Evolutionary conservation across 2,888 invertebrate genomes (phyloP), one percentile per base, ranked within the genome.

Genomic region (Argyresthia goedartella): DNA sequence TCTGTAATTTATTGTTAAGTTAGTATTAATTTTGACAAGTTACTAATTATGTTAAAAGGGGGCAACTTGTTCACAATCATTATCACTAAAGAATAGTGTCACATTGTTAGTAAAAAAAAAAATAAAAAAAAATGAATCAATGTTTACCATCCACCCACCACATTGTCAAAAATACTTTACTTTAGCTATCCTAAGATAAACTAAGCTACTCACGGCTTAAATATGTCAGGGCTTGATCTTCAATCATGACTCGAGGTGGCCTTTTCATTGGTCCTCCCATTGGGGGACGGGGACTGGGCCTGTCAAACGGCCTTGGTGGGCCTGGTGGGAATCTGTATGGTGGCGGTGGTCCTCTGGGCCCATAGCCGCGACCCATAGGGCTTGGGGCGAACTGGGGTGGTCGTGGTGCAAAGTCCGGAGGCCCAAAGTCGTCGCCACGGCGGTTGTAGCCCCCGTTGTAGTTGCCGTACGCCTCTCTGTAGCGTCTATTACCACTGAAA

Each of bases 381-480:
- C 14, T 8, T 8, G 15, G 15, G 16, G 44, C 33, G 34, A 25
- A 41, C 1, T 0, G 48, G 13, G 36, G 14, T 3, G 14, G 35
- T 0, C 15, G 36, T 6, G 36, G 36, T 3, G 14, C 15, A 1
- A 14, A 9, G 14, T 9, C 9, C 10, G 48, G 48, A 1, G 14
- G 36, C 2, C 47, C 47, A 6, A 11, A 16, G 10, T 16, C 14
- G 14, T 14, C 15, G 1, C 51, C 45, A 8, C 13, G 33, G 13
- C 11, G 35, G 3, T 9, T 16, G 34, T 52, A 52, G 1, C 52
- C 52, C 14, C 77, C 77, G 25, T 60, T 64, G 55, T 79, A 77
- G 56, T 69, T 58, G 36, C 77, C 77, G 61, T 69, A 79, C 8
- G 78, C 78, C 60, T 72, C 66, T 52, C 61, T 64, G 52, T 77